Percentiles rank a stretch among this genome's conserved stretches.
Evolutionary conservation across 2,113 vertebrate genomes (phyloP).

Genomic region (Bucco capensis): DNA sequence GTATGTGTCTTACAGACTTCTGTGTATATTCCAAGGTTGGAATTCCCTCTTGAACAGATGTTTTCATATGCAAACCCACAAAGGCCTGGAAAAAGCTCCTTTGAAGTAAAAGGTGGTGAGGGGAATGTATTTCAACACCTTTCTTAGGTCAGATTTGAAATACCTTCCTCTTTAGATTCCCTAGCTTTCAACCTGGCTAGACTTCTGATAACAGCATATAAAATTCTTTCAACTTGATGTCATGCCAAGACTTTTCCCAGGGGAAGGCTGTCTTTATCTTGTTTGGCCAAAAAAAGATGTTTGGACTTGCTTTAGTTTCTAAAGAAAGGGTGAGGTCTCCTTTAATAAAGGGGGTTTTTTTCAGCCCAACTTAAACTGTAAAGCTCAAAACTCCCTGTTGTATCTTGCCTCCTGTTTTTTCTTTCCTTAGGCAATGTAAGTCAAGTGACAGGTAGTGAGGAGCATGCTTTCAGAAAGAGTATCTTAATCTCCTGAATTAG

Average conservation of each 20-base stretch:
- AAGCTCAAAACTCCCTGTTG: not conserved
- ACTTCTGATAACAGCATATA: not conserved
- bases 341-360: not conserved
- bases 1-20: not conserved
- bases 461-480: not conserved
- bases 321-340: conserved; percentile 40
- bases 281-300: conserved; percentile 38
- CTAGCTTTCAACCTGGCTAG: not conserved
- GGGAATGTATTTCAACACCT: not conserved
- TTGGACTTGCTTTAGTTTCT: conserved; percentile 47
- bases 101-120: not conserved
- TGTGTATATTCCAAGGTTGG: not conserved
- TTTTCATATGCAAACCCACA: not conserved
- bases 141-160: not conserved
- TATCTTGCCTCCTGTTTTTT: conserved; percentile 1
- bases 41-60: not conserved
- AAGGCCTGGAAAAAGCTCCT: not conserved
- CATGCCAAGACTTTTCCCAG: not conserved
- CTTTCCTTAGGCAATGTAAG: not conserved
- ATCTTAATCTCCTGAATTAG: not conserved
- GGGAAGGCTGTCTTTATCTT: conserved; percentile 25
- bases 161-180: not conserved
- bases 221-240: conserved; percentile 1
- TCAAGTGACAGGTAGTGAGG: conserved; percentile 16
- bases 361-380: not conserved